phyloP scores from a whole-genome alignment of 2,797 vertebrate genomes.

The Yasuhikotakia modesta region DNA sequence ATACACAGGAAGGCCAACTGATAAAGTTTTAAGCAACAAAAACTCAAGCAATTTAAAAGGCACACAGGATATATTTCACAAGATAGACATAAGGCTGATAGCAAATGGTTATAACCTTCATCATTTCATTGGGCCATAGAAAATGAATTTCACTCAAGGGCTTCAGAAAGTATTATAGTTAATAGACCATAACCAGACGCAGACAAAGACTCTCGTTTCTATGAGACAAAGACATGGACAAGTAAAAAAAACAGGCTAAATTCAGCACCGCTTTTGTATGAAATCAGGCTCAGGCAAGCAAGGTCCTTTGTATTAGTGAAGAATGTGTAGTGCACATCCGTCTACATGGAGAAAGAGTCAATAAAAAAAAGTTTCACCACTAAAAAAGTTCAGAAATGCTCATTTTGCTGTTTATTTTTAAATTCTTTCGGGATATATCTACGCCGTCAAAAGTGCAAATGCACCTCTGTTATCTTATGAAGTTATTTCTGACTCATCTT shows the following conservation, averaged over 20 bases:
- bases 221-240: neutral
- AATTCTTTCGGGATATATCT: neutral
- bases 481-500: neutral
- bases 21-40: constrained; percentile 22
- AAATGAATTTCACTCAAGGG: constrained; percentile 41
- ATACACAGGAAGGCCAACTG: neutral
- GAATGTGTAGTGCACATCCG: neutral
- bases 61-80: neutral
- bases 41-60: constrained; percentile 9
- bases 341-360: neutral
- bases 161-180: constrained; percentile 37
- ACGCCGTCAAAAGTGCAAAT: neutral
- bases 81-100: constrained; percentile 15
- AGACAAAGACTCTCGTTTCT: constrained; percentile 34
- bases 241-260: neutral
- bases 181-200: constrained; percentile 44
- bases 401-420: neutral
- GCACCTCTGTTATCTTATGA: neutral
- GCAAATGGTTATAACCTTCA: constrained; percentile 47
- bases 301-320: constrained; percentile 8
- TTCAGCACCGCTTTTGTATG: neutral
- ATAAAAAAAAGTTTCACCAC: neutral
- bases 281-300: constrained; percentile 3
- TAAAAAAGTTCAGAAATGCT: neutral
- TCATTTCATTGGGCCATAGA: constrained; percentile 30